Evolutionary conservation across 2,888 invertebrate genomes (phyloP), one percentile per base, ranked within the genome.

Genomic region (Drosophila percnosoma): DNA sequence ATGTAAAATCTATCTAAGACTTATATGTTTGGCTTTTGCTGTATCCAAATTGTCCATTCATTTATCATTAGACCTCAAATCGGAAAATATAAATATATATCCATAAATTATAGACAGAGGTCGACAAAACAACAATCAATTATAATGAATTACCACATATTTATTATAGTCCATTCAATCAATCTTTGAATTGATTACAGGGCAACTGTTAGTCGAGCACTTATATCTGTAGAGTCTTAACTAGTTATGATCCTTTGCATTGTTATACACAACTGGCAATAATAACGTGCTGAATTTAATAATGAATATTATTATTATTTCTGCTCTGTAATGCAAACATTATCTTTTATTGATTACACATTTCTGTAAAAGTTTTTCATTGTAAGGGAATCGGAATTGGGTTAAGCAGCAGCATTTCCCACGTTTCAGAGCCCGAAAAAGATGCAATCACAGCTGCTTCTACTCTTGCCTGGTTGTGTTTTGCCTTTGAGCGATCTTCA

Each of bases 341-440:
- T 45, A 54, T 21, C 27, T 51, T 42, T 62, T 65, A 60, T 51
- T 76, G 53, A 62, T 75, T 69, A 36, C 15, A 45, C 4, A 24
- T 31, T 40, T 55, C 36, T 10, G 0, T 15, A 53, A 18, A 8
- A 36, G 2, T 6, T 49, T 54, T 48, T 36, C 11, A 27, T 18
- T 27, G 61, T 54, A 34, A 5, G 49, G 33, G 52, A 80, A 71
- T 62, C 83, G 48, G 51, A 80, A 73, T 65, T 82, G 54, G 87
- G 84, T 80, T 87, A 87, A 83, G 36, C 55, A 53, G 45, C 64
- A 34, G 75, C 65, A 61, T 68, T 74, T 79, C 76, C 76, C 76
- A 77, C 76, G 79, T 73, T 78, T 68, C 61, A 7, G 40, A 51
- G 33, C 29, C 36, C 49, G 15, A 27, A 31, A 61, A 29, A 67